These are phyloP conservation scores for Villa cingulata DNA, from an alignment of 2,888 invertebrate species.

Conservation along the genomic window DNA sequence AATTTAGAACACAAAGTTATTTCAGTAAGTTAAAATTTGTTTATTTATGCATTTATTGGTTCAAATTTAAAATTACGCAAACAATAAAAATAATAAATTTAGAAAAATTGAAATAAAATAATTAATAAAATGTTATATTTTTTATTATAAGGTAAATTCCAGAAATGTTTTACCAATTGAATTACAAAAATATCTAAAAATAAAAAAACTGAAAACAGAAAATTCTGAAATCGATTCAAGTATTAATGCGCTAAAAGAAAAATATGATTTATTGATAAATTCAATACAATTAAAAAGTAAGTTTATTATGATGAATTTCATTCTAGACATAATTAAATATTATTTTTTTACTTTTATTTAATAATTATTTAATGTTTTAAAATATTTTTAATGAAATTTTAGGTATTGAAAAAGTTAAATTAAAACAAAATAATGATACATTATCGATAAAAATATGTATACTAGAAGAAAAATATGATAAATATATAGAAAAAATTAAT, in stretches of 20 bases:
- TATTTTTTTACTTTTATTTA: background rate
- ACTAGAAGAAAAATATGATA: constrained; percentile 23
- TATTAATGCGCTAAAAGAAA: constrained; percentile 19
- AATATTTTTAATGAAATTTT: background rate
- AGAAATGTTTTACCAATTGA: constrained; percentile 23
- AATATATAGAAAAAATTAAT: constrained; percentile 18
- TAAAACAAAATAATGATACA: constrained; percentile 21
- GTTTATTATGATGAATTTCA: constrained; percentile 3
- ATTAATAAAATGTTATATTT: no score
- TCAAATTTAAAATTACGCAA: no score
- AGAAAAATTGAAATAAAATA: no score
- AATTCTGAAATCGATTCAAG: constrained; percentile 16
- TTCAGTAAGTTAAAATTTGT: constrained; percentile 18
- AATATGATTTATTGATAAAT: constrained; percentile 22
- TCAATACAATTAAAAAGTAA: constrained; percentile 28
- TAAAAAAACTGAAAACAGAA: constrained; percentile 23
- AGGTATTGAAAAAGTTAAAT: constrained; percentile 27
- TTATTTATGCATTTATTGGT: no score
- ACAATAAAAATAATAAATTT: no score
- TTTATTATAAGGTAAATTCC: background rate
- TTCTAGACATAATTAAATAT: no score
- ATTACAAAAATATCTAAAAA: constrained; percentile 24
- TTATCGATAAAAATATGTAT: constrained; percentile 21
- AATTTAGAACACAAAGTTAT: constrained; percentile 24
- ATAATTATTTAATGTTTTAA: background rate